Conservation (phyloP, 1,140 invertebrate genomes). For the Cyphomyrmex costatus region DNA sequence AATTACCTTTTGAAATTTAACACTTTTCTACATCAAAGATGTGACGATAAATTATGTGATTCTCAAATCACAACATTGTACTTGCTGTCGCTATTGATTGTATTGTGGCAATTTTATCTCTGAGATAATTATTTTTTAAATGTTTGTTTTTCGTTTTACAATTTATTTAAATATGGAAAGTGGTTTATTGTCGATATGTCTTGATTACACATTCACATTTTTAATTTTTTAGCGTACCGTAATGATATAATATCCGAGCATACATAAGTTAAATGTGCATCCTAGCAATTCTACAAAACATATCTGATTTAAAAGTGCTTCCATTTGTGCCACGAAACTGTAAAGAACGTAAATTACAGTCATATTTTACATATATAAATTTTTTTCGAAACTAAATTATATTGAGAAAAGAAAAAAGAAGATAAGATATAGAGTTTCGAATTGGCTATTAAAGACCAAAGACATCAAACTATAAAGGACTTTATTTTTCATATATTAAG, state of each 20-base stretch:
- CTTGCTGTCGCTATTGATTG: too few species aligned
- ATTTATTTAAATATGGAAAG: neutral
- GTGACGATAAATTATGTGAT: too few species aligned
- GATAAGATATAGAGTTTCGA: neutral
- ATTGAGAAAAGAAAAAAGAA: neutral
- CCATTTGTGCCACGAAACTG: constrained; percentile 75
- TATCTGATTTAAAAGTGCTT: constrained; percentile 75
- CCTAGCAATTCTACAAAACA: constrained; percentile 79
- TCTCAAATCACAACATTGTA: too few species aligned
- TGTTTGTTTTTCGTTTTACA: neutral
- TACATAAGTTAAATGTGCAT: constrained; percentile 80
- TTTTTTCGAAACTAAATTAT: neutral
- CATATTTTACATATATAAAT: neutral
- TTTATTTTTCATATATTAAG: neutral
- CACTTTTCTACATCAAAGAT: too few species aligned
- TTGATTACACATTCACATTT: constrained; percentile 43
- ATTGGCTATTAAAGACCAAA: neutral
- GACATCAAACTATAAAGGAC: neutral
- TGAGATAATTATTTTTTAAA: neutral
- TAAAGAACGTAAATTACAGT: constrained; percentile 10
- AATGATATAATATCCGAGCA: constrained; percentile 78
- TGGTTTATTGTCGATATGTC: neutral
- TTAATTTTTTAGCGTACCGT: constrained; percentile 67
- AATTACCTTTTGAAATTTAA: too few species aligned
- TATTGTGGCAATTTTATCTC: constrained; percentile 33